These are phyloP conservation scores for Sycophila texana DNA, from an alignment of 2,888 invertebrate genomes.

Conservation along the genomic window DNA sequence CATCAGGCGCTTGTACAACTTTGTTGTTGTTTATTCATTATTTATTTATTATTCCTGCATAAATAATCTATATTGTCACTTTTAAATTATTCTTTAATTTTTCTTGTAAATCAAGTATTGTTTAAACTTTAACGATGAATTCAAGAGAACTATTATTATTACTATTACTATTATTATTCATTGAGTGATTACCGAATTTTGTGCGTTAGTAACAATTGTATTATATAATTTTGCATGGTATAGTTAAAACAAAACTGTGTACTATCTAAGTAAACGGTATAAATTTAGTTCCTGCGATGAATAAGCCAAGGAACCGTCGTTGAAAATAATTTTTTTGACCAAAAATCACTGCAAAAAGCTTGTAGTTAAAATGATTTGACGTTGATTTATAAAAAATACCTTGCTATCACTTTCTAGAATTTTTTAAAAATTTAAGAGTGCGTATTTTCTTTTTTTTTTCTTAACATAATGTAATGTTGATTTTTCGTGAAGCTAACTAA, in stretches of 20 bases:
- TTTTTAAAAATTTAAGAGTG: constrained; percentile 16
- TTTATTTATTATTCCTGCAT: not conserved
- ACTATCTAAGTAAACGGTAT: constrained; percentile 41
- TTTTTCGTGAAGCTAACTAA: constrained; percentile 24
- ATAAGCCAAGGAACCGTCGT: constrained; percentile 35
- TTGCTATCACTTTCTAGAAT: constrained; percentile 21
- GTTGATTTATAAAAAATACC: not conserved
- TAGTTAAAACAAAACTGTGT: constrained; percentile 18
- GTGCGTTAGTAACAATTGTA: constrained; percentile 25
- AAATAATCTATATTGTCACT: not conserved
- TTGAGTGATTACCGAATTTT: constrained; percentile 36
- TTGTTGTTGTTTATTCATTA: not conserved
- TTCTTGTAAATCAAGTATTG: constrained; percentile 7
- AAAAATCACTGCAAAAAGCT: not conserved
- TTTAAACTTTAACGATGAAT: constrained; percentile 5
- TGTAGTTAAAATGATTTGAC: constrained; percentile 24
- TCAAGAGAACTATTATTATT: constrained; percentile 10
- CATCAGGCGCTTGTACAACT: no score
- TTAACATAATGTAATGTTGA: constrained; percentile 10
- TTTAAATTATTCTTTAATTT: not conserved
- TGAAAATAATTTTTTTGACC: constrained; percentile 20
- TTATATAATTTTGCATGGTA: constrained; percentile 39
- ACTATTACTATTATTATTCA: not conserved
- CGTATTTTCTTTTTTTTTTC: not conserved
- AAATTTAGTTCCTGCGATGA: constrained; percentile 44